Conservation (phyloP, 2,888 invertebrate species). For the Luperina testacea region DNA sequence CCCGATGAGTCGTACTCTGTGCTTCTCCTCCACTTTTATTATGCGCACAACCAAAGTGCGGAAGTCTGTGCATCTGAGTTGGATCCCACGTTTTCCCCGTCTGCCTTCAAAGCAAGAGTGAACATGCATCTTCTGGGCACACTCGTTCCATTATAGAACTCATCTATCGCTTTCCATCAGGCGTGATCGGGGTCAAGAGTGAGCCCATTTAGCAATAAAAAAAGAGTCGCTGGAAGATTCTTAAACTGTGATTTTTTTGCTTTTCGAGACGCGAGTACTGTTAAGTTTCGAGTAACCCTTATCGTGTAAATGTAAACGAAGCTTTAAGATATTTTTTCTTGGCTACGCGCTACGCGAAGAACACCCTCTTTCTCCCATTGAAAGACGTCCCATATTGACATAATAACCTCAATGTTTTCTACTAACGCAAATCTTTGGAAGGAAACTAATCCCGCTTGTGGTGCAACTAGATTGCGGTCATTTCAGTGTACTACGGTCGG, state of each 20-base stretch:
- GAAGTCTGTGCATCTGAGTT: too few species aligned
- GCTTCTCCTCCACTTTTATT: too few species aligned
- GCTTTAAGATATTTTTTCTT: background rate
- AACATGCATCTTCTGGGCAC: too few species aligned
- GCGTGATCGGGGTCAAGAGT: too few species aligned
- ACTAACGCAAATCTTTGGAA: constrained; percentile 11
- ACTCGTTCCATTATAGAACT: too few species aligned
- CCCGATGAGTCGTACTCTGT: too few species aligned
- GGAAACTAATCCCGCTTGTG: constrained; percentile 6
- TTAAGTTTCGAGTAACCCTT: background rate
- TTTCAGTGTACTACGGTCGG: background rate
- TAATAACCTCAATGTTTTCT: constrained; percentile 10
- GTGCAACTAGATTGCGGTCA: constrained; percentile 7
- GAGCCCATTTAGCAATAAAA: too few species aligned
- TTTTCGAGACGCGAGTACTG: background rate
- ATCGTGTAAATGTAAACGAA: background rate
- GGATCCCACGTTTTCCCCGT: too few species aligned
- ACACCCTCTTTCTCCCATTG: background rate
- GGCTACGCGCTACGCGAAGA: background rate
- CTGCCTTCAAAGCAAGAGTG: too few species aligned
- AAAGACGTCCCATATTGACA: constrained; percentile 13
- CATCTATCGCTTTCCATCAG: too few species aligned
- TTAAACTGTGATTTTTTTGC: background rate
- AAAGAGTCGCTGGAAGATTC: too few species aligned
- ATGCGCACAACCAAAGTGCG: too few species aligned